These are phyloP conservation scores for Epinephelus coioides DNA, from an alignment of 2,797 vertebrate genomes.

Conservation along the genomic window DNA sequence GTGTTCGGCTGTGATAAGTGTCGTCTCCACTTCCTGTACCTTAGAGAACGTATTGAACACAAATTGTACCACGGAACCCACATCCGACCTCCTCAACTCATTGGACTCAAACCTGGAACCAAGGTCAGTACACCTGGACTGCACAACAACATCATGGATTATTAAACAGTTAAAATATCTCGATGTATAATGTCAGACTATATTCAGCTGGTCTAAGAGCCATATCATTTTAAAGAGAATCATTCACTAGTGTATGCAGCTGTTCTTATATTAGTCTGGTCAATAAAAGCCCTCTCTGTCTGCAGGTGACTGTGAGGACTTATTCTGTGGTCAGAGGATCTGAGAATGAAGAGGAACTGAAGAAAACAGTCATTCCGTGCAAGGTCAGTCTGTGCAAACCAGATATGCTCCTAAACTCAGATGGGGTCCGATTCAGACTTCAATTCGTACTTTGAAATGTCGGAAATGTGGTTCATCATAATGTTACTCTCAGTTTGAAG, in stretches of 20 bases:
- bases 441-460: not conserved
- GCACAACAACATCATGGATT: not conserved
- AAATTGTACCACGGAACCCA: constrained; percentile 91
- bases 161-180: not conserved
- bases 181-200: no score
- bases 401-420: not conserved
- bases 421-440: not conserved
- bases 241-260: no score
- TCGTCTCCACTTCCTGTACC: constrained; percentile 92
- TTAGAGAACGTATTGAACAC: constrained; percentile 91
- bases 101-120: constrained; percentile 93
- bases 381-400: constrained; percentile 43
- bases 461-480: no score
- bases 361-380: not conserved
- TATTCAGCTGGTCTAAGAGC: no score
- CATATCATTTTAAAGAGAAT: no score
- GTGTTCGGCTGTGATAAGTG: constrained; percentile 92
- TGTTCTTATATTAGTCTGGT: not conserved
- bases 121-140: constrained; percentile 83
- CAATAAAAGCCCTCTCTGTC: not conserved
- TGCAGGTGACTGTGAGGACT: constrained; percentile 82
- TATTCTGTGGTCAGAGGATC: constrained; percentile 56
- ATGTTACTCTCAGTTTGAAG: no score
- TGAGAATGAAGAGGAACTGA: not conserved
- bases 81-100: constrained; percentile 90